Base-by-base conservation (phyloP, 2,888 invertebrate genomes). In the Chymomyza procnemis region DNA sequence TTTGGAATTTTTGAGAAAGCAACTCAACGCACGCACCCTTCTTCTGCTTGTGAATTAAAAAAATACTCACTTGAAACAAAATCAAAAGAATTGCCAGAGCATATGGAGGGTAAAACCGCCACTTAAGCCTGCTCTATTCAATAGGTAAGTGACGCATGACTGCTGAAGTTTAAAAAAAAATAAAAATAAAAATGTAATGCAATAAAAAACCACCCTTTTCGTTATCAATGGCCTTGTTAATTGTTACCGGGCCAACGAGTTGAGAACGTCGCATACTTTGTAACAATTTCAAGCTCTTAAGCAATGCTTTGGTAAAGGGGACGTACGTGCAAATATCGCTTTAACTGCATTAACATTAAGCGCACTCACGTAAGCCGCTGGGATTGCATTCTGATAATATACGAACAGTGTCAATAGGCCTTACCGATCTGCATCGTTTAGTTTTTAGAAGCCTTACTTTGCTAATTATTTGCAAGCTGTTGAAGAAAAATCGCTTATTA, bases 241-340 rank as follows among this genome's bases (percentile, higher is more conserved):
- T 73, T 66, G 81, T 83, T 85, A 86, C 87, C 81, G 85, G 82
- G 87, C 79, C 87, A 81, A 82, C 87, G 82, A 81, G 82, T 86
- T n/a, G n/a, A 81, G 82, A 64, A 80, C 69, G 34, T 34, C 16
- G 1, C 16, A n/a, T 22, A 14, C 26, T 26, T 16, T 74, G 74
- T 41, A 41, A 41, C 34, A 12, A 12, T 41, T 41, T 41, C 34
- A 12, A 41, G 12, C 34, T 41, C 3, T 41, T 12, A 12, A 9
- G 12, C 1, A 41, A 41, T 41, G 12, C 34, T 41, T 41, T 12
- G 12, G 34, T 14, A 41, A 30, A 12, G 12, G 34, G 2, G 3
- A 41, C 12, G 8, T 26, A 4, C 22, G n/a, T 57, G 57, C 18
- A 30, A 14, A 34, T 57, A n/a, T n/a, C n/a, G n/a, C n/a, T n/a